Conservation (phyloP, 1,140 invertebrate species). For the Vanessa atalanta region DNA sequence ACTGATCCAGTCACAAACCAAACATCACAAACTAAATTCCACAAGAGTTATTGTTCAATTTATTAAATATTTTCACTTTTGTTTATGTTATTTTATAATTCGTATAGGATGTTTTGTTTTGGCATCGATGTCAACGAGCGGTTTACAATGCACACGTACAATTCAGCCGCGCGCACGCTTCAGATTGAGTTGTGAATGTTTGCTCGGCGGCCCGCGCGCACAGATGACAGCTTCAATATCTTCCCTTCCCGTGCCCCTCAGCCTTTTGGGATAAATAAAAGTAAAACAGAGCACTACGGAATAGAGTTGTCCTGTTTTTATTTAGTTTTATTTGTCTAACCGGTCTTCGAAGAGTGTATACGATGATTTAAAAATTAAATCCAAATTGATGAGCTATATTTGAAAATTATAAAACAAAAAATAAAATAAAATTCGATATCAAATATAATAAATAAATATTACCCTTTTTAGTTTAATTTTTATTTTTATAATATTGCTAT, state of each 20-base stretch:
- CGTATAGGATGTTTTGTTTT: constrained; percentile 30
- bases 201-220: constrained; percentile 39
- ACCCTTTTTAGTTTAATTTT: not conserved
- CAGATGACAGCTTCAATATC: constrained; percentile 74
- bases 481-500: too few relatives aligned
- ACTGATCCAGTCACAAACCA: constrained; percentile 56
- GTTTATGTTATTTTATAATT: constrained; percentile 23
- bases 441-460: not conserved
- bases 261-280: constrained; percentile 39
- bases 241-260: constrained; percentile 44
- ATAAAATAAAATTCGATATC: not conserved
- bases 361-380: constrained; percentile 39
- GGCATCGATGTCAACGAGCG: constrained; percentile 36
- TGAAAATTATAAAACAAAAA: not conserved
- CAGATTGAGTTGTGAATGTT: constrained; percentile 62
- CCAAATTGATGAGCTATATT: constrained; percentile 33
- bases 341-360: constrained; percentile 52
- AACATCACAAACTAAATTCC: constrained; percentile 51
- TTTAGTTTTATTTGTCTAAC: constrained; percentile 67
- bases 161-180: constrained; percentile 53
- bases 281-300: constrained; percentile 50
- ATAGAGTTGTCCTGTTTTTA: constrained; percentile 76
- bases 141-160: constrained; percentile 40
- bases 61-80: constrained; percentile 19
- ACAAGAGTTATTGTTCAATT: constrained; percentile 5